Percentiles rank a stretch among this genome's conserved stretches.
phyloP scores from a whole-genome alignment of 2,888 invertebrate genomes.

The Eulithis prunata region DNA sequence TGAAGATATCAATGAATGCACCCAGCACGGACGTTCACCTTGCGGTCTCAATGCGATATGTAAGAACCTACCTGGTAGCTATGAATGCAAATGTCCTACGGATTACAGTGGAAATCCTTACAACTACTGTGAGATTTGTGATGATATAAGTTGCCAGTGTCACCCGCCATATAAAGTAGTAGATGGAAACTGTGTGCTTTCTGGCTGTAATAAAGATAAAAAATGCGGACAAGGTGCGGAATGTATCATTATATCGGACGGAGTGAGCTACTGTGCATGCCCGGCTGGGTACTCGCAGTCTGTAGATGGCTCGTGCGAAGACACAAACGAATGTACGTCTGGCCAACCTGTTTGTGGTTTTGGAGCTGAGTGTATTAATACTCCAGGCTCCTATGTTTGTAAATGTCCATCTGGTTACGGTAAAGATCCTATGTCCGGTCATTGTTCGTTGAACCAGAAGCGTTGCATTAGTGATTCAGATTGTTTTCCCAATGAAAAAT shows the following conservation, averaged over 20 bases:
- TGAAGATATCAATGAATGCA: slow-evolving; percentile 94
- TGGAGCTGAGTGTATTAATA: slow-evolving; percentile 94
- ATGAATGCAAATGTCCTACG: slow-evolving; percentile 95
- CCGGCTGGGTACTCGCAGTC: slow-evolving; percentile 93
- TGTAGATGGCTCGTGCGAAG: slow-evolving; percentile 92
- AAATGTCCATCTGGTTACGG: slow-evolving; percentile 92
- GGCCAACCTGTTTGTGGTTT: slow-evolving; percentile 91
- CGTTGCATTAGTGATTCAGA: slow-evolving; percentile 92
- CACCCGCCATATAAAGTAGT: slow-evolving; percentile 94
- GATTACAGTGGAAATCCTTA: slow-evolving; percentile 97
- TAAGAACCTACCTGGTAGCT: slow-evolving; percentile 96
- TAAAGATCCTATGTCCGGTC: slow-evolving; percentile 92
- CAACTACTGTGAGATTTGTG: slow-evolving; percentile 93
- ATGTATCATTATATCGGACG: slow-evolving; percentile 94
- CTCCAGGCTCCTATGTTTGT: slow-evolving; percentile 90
- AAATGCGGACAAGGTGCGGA: slow-evolving; percentile 94
- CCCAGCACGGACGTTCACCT: slow-evolving; percentile 89
- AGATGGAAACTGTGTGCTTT: slow-evolving; percentile 92
- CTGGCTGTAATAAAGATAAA: slow-evolving; percentile 92
- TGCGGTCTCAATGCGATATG: slow-evolving; percentile 96
- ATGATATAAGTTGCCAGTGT: slow-evolving; percentile 92
- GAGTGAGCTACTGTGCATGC: slow-evolving; percentile 96
- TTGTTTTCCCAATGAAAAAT: slow-evolving; percentile 94
- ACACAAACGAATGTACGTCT: slow-evolving; percentile 93
- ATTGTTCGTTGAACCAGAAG: slow-evolving; percentile 92